Evolutionary conservation across 1,140 invertebrate species (phyloP).

Genomic region (Conus betulinus): DNA sequence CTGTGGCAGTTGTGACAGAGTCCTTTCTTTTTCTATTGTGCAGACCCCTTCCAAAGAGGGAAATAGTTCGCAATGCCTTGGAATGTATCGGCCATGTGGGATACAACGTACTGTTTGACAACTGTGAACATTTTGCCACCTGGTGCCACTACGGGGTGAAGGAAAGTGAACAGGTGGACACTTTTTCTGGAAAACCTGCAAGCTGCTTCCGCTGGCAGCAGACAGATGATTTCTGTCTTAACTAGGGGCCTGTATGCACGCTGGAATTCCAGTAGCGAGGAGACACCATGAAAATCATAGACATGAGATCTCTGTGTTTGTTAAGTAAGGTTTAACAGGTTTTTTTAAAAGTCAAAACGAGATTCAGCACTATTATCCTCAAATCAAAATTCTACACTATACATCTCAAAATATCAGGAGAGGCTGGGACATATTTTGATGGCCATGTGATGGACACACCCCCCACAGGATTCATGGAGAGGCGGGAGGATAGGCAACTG

Average conservation of each 20-base stretch:
- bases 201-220: neutral
- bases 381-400: too few species aligned
- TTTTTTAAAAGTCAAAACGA: too few species aligned
- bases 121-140: slow-evolving; percentile 49
- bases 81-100: slow-evolving; percentile 16
- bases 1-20: too few species aligned
- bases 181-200: neutral
- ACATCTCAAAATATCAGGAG: too few species aligned
- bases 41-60: neutral
- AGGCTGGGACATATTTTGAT: too few species aligned
- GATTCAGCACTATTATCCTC: too few species aligned
- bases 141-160: slow-evolving; percentile 38
- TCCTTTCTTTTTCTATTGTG: too few species aligned
- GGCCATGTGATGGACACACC: too few species aligned
- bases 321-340: too few species aligned
- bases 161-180: slow-evolving; percentile 38
- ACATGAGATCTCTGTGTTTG: too few species aligned
- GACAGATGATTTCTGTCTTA: neutral
- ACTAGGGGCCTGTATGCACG: neutral
- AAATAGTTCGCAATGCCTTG: slow-evolving; percentile 34
- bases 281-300: neutral
- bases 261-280: neutral
- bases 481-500: too few species aligned
- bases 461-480: too few species aligned
- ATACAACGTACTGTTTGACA: slow-evolving; percentile 41